Conservation (phyloP, 2,888 invertebrate species). For the Altica lythri region DNA sequence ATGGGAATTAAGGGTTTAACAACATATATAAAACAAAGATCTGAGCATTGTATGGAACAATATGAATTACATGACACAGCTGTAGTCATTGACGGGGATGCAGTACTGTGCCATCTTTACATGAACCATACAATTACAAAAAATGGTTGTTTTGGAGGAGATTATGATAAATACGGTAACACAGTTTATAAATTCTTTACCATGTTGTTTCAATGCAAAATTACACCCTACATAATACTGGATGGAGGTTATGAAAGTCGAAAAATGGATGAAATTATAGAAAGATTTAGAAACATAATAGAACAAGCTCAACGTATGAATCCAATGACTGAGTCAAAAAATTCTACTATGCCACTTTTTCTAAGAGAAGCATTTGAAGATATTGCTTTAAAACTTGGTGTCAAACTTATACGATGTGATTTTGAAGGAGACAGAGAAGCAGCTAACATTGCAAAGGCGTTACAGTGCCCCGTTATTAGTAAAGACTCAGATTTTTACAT, state of each 20-base stretch:
- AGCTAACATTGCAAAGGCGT: slow-evolving; percentile 76
- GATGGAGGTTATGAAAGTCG: slow-evolving; percentile 70
- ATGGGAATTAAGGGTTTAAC: slow-evolving; percentile 78
- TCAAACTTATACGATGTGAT: slow-evolving; percentile 74
- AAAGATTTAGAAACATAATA: slow-evolving; percentile 44
- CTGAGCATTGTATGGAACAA: slow-evolving; percentile 67
- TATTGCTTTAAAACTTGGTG: slow-evolving; percentile 66
- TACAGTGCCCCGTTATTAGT: slow-evolving; percentile 86
- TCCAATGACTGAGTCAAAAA: slow-evolving; percentile 60
- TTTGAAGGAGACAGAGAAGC: slow-evolving; percentile 92
- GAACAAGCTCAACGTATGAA: slow-evolving; percentile 58
- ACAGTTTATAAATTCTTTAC: slow-evolving; percentile 71
- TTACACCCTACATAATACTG: slow-evolving; percentile 74
- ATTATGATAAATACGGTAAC: slow-evolving; percentile 78
- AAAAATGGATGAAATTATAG: slow-evolving; percentile 43
- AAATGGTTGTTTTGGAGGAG: slow-evolving; percentile 80
- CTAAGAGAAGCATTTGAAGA: slow-evolving; percentile 76
- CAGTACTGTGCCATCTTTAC: slow-evolving; percentile 74
- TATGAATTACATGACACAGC: slow-evolving; percentile 69
- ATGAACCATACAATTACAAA: slow-evolving; percentile 57
- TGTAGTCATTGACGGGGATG: slow-evolving; percentile 81
- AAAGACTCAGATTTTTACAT: slow-evolving; percentile 95
- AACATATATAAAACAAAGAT: slow-evolving; percentile 72
- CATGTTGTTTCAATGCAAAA: slow-evolving; percentile 69
- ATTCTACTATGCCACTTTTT: slow-evolving; percentile 75